Percentiles rank a stretch among this genome's conserved stretches.
phyloP scores from a whole-genome alignment of 2,797 vertebrate genomes.

The Trematomus bernacchii region DNA sequence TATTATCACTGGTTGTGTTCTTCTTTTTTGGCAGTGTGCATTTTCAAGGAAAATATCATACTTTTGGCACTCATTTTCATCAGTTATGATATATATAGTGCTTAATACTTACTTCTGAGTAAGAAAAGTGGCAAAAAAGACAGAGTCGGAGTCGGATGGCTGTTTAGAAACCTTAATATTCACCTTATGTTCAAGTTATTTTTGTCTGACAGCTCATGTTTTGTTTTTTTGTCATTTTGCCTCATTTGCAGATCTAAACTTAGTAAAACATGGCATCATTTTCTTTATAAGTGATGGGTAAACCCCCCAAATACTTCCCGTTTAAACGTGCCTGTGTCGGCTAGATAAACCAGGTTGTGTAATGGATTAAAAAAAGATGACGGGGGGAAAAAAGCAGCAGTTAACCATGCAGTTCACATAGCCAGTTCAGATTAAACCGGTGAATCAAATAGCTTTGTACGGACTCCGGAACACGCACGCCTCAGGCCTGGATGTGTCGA shows the following conservation, averaged over 20 bases:
- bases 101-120: not conserved
- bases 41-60: not conserved
- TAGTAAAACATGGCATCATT: not conserved
- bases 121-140: no score
- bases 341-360: not conserved
- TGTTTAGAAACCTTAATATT: not conserved
- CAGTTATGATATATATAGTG: not conserved
- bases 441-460: slow-evolving; percentile 18
- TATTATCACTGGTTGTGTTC: no score
- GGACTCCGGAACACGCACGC: slow-evolving; percentile 2
- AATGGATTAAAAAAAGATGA: not conserved
- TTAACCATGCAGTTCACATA: slow-evolving; percentile 25
- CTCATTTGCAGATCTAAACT: not conserved
- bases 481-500: slow-evolving; percentile 26
- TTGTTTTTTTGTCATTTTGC: not conserved
- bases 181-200: not conserved
- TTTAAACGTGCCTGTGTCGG: not conserved
- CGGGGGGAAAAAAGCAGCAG: not conserved
- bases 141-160: not conserved
- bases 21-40: no score
- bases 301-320: not conserved
- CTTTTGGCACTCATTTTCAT: not conserved
- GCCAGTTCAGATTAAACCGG: slow-evolving; percentile 11
- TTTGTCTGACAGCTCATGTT: not conserved
- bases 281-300: no score